Evolutionary conservation across 1,140 invertebrate genomes (phyloP), one percentile per base, ranked within the genome.

Genomic region (Apocrypta bakeri): DNA sequence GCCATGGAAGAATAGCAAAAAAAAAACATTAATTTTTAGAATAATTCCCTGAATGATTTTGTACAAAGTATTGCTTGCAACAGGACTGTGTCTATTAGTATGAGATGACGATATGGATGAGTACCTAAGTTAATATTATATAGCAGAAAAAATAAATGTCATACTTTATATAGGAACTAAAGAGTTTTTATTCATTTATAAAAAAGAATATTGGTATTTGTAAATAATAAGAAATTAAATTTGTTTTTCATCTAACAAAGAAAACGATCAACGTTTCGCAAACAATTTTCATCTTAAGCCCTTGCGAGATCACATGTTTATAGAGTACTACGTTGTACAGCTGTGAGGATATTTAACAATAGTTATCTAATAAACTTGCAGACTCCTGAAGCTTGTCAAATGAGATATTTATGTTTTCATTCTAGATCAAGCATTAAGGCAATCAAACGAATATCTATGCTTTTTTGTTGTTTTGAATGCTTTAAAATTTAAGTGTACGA

Each of bases 1-100:
- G 79, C 87, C 76, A 90, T 92, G 88, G 89, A 89, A 27, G 80
- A 87, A 25, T 89, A 91, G 11, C 21, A 56, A n/a, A n/a, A 21
- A 56, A 48, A 66, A 72, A 48, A 48, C 12, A 76, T 40, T 75
- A 74, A 42, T 66, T 63, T 68, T 31, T 71, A 33, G 56, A 33
- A 48, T 27, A 72, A 25, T 79, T 71, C 0, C 1, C 8, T 72
- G 27, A 72, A 66, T 21, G 73, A n/a, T 48, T 68, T 75, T 75
- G 27, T 82, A 64, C 56, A 82, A 82, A 76, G 33, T 75, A 75
- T 75, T 68, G 21, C 12, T 25, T 73, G 37, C 0, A 25, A 76
- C 37, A 63, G 29, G 27, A 33, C 11, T n/a, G n/a, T n/a, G n/a
- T n/a, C n/a, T 33, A 79, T 56, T 21, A 7, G 14, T 71, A 71